Conservation (phyloP, 2,113 vertebrate genomes). For the Otus sunia region DNA sequence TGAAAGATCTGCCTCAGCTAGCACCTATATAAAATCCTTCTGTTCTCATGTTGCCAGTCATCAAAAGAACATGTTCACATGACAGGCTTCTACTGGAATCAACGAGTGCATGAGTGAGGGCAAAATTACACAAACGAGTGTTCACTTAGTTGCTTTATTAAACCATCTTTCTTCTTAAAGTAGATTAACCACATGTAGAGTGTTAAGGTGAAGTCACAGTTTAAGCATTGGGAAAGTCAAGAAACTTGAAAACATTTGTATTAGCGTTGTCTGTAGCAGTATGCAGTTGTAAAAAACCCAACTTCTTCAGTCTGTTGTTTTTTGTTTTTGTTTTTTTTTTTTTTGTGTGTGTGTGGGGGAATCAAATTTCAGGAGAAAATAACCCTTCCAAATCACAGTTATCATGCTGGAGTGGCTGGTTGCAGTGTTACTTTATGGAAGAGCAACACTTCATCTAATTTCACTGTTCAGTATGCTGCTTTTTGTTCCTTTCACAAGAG, state of each 20-base stretch:
- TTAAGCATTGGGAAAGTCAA: not conserved
- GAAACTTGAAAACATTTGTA: not conserved
- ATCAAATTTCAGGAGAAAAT: not conserved
- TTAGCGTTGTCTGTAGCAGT: not conserved
- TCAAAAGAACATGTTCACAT: accelerated
- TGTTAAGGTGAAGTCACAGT: not conserved
- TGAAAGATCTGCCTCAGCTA: not conserved
- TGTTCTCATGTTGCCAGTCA: not conserved
- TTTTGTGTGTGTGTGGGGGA: accelerated
- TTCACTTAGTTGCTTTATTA: not conserved
- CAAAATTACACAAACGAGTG: not conserved
- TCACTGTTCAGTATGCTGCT: accelerated
- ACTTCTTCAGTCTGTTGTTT: not conserved
- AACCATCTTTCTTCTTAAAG: not conserved
- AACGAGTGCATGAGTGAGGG: accelerated
- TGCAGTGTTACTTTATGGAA: not conserved
- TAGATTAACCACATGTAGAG: not conserved
- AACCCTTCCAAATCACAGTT: not conserved
- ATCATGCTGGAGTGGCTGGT: not conserved
- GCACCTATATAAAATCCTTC: not conserved
- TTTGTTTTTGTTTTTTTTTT: too few relatives aligned
- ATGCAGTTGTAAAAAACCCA: not conserved
- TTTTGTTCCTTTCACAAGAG: not conserved
- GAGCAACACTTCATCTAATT: not conserved
- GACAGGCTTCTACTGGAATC: not conserved